Percentiles rank a stretch among this genome's conserved stretches.
Conservation (phyloP, 30 jellyfish, hydroid and myxozoan species). For the Aurelia aurita region DNA sequence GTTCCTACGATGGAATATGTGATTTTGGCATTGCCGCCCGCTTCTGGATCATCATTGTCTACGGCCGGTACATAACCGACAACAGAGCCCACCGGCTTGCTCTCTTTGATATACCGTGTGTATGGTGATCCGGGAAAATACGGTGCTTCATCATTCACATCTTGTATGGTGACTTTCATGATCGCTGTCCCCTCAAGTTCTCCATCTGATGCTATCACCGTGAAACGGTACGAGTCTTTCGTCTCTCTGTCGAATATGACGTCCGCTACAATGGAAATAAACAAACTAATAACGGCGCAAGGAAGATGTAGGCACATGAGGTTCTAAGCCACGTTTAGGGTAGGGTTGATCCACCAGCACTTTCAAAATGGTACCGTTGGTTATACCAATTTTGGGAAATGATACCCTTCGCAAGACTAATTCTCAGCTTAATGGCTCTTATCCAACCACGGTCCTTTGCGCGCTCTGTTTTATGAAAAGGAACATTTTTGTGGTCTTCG, state of each 20-base stretch:
- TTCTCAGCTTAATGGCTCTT: too few species aligned
- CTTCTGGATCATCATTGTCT: conserved; percentile 89
- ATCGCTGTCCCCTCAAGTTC: conserved; percentile 83
- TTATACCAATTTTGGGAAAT: too few species aligned
- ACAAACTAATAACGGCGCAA: too few species aligned
- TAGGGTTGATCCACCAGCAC: too few species aligned
- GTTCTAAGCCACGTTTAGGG: too few species aligned
- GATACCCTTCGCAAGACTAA: too few species aligned
- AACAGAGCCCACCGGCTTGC: conserved; percentile 76
- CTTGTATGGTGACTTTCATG: conserved; percentile 76
- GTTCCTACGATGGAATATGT: conserved; percentile 72
- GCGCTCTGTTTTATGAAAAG: too few species aligned
- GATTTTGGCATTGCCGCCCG: conserved; percentile 92
- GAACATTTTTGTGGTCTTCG: too few species aligned
- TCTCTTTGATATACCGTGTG: conserved; percentile 88
- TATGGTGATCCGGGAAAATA: conserved; percentile 95
- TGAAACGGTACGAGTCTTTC: conserved; percentile 77
- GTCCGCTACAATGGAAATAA: conserved; percentile 51
- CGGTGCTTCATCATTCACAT: conserved; percentile 95
- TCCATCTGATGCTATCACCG: conserved; percentile 96
- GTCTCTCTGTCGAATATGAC: conserved; percentile 85
- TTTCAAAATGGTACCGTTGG: too few species aligned
- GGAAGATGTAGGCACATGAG: too few species aligned
- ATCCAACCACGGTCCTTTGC: too few species aligned
- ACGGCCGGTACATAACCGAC: conserved; percentile 94